Base-by-base conservation (phyloP, 2,113 vertebrate genomes). In the Caloenas nicobarica region DNA sequence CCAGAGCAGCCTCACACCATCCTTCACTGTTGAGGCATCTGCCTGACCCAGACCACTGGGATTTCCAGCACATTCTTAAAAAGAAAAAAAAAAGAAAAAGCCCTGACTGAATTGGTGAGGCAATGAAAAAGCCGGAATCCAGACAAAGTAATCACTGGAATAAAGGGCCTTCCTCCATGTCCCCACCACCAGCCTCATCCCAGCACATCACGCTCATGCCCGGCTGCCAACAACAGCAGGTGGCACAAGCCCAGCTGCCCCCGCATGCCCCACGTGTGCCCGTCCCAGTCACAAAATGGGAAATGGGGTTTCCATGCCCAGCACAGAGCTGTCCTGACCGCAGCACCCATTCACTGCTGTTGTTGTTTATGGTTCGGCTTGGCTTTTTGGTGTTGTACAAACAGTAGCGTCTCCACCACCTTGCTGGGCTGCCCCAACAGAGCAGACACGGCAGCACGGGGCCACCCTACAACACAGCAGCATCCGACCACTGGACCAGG, bases 221-320 rank as follows among this genome's bases (percentile, higher is more conserved):
- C 4, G 3, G 33, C 36, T 40, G 61, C 34, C 80, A 54, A 13
- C 42, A 58, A 4, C 57, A 46, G 53, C n/a, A 23, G 3, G 5
- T 36, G 68, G 16, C 42, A 74, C 16, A 29, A n/a, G 48, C 28
- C 72, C 25, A 22, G 54, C 21, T 57, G 22, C 42, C 29, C 34
- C 29, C 13, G 0, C 22, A 12, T 1, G 1, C 13, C 24, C 25
- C 50, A 28, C 2, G 0, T 6, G 23, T 66, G 51, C 11, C 13
- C 40, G 31, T 74, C 61, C 42, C 1, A 0, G 29, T 48, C 50
- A 64, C 38, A 26, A 42, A 70, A 48, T 7, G 18, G 44, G 26
- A 40, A 70, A 28, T 29, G 11, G 16, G 26, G 16, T 74, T 74
- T 54, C 25, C 4, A 1, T 36, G 84, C 25, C 36, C 44, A 28